Base-by-base conservation (phyloP, 2,113 vertebrate genomes). In the Nannospalax galili region DNA sequence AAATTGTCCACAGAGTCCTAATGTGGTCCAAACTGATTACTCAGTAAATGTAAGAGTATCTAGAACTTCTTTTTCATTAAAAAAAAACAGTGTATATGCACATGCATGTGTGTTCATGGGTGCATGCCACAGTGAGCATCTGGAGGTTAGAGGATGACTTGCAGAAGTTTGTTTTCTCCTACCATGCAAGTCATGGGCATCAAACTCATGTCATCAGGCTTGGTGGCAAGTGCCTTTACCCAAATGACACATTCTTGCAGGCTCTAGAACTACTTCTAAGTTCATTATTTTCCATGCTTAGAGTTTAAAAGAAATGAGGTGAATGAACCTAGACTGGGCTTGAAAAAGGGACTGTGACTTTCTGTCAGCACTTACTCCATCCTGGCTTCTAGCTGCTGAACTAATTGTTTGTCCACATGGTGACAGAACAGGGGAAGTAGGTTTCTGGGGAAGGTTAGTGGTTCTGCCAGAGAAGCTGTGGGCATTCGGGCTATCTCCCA, bases 381-480 rank as follows among this genome's bases (percentile, higher is more conserved):
- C 98, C 99, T 99, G 97, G 98, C 98, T 97, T 99, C 99, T 65
- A 99, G 98, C 95, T 99, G 98, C 96, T 99, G 98, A 82, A 99
- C 95, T 0, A 99, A 98, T 58, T 99, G 99, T 95, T 99, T 99
- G 98, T 99, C 99, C 98, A 99, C 98, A 79, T 99, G 99, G 58
- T 99, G 99, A 94, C 99, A 99, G 98, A 99, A 99, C 72, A 99
- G 98, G 0, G 99, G 98, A 62, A 99, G 98, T 42, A 99, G 98
- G 97, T 99, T 99, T 78, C 99, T 99, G 35, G 99, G 99, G 70
- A 99, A 97, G 84, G 98, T 97, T 3, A 99, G 98, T 0, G 99
- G 99, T 97, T 99, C 99, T 73, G 99, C 99, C 96, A 99, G 97
- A 0, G 94, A 99, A 64, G 98, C 98, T 79, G 98, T 91, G 4